Evolutionary conservation across 1,140 invertebrate genomes (phyloP).

Genomic region (Anastrepha ludens): DNA sequence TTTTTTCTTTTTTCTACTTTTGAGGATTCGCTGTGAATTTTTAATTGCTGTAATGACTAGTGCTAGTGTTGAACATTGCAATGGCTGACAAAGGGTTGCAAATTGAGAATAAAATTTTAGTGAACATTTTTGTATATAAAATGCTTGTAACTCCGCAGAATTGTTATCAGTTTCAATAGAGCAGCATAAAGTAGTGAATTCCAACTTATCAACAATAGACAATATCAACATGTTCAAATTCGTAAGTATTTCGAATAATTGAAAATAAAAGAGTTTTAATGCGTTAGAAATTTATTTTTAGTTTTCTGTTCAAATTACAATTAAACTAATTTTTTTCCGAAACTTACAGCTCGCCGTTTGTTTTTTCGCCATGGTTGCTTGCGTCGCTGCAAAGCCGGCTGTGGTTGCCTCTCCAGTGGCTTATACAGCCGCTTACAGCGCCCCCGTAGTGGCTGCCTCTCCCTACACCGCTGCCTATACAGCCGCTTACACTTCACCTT

Average conservation of each 20-base stretch:
- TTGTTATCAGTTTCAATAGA: constrained; percentile 69
- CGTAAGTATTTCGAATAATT: constrained; percentile 61
- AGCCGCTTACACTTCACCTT: constrained; percentile 61
- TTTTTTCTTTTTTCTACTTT: constrained; percentile 10
- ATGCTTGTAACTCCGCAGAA: background rate
- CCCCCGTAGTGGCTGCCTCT: constrained; percentile 66
- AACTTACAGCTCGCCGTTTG: constrained; percentile 65
- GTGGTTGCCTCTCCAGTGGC: constrained; percentile 66
- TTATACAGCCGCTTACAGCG: constrained; percentile 75
- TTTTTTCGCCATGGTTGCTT: constrained; percentile 72
- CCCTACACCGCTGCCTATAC: constrained; percentile 64
- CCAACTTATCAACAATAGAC: constrained; percentile 51
- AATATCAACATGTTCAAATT: constrained; percentile 71
- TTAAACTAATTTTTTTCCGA: constrained; percentile 13
- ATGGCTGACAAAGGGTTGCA: background rate
- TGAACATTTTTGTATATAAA: constrained; percentile 54
- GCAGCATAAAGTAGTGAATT: constrained; percentile 59
- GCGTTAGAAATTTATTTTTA: background rate
- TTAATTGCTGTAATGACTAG: constrained; percentile 53
- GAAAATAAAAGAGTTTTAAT: constrained; percentile 10
- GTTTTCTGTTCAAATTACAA: constrained; percentile 28
- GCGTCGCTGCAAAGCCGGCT: constrained; percentile 69
- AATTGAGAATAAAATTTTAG: background rate
- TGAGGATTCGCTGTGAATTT: constrained; percentile 61
- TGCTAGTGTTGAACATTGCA: background rate